Percentiles rank a stretch among this genome's conserved stretches.
These are phyloP conservation scores for Caenorhabditis briggsae DNA, from an alignment of 1,140 invertebrate genomes.

Conservation along the genomic window DNA sequence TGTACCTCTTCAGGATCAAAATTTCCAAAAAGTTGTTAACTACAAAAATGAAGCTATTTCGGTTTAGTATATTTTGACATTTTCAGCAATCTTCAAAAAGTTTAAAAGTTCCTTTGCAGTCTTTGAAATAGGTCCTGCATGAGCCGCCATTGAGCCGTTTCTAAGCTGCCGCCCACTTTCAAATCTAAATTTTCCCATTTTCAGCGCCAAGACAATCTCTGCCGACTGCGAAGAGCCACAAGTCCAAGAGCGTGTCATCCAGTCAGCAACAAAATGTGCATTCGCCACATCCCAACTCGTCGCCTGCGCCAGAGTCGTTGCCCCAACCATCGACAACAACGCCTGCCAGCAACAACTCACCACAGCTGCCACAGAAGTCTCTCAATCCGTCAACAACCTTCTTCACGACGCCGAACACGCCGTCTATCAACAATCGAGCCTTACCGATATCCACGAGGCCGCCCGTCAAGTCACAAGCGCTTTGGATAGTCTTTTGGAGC, in stretches of 20 bases:
- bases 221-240: conserved; percentile 84
- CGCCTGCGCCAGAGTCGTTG: conserved; percentile 91
- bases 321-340: conserved; percentile 86
- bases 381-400: conserved; percentile 90
- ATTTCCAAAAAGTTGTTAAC: no score
- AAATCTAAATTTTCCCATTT: conserved; percentile 22
- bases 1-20: no score
- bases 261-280: conserved; percentile 93
- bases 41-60: no score
- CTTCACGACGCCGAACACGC: conserved; percentile 85
- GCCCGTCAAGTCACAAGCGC: conserved; percentile 89
- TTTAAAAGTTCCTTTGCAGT: no score
- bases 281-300: conserved; percentile 96
- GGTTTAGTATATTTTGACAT: no score
- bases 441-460: conserved; percentile 85
- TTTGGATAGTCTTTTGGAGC: conserved; percentile 89
- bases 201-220: conserved; percentile 81
- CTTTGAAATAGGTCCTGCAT: no score
- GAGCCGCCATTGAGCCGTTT: no score
- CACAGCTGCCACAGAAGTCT: conserved; percentile 91
- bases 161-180: background rate
- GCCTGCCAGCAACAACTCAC: conserved; percentile 94
- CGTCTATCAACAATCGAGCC: conserved; percentile 78
- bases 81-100: no score
- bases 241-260: conserved; percentile 85